Evolutionary conservation across 2,888 invertebrate genomes (phyloP).

Genomic region (Heliconius hortense): DNA sequence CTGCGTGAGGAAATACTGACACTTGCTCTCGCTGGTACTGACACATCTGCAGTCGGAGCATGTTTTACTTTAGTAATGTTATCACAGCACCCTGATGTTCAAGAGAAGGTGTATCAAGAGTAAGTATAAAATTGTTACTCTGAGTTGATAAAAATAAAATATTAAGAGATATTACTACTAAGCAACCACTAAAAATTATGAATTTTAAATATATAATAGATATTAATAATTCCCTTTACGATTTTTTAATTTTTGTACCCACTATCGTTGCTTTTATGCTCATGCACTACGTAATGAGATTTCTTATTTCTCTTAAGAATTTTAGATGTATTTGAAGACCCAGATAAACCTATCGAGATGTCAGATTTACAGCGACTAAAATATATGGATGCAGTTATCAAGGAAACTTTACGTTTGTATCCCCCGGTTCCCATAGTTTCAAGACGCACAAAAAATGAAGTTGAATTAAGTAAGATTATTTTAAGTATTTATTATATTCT

Average conservation of each 20-base stretch:
- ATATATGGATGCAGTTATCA: constrained; percentile 15
- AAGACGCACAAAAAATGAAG: neutral
- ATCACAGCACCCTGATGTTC: constrained; percentile 49
- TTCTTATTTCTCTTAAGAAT: neutral
- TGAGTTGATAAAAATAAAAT: neutral
- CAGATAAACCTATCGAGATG: neutral
- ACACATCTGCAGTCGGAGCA: constrained; percentile 55
- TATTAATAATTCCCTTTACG: too few relatives aligned
- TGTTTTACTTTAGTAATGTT: constrained; percentile 52
- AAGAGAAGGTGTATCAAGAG: constrained; percentile 24
- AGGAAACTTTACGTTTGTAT: constrained; percentile 17
- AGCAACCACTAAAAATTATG: too few relatives aligned
- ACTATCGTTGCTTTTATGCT: too few relatives aligned
- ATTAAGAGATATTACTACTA: too few relatives aligned
- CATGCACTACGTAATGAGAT: neutral
- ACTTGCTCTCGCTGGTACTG: constrained; percentile 57
- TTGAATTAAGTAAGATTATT: neutral
- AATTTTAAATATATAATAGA: too few relatives aligned
- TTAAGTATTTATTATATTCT: neutral
- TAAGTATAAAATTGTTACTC: neutral
- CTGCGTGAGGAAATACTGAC: constrained; percentile 56
- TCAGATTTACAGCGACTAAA: neutral
- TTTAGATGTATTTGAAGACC: constrained; percentile 6
- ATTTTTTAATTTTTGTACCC: too few relatives aligned
- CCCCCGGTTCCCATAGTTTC: neutral